A percentile compares a stretch with the other conserved stretches of the same genome.
These are phyloP conservation scores for Dinothrombium tinctorium DNA, from an alignment of 1,140 invertebrate species.

Conservation along the genomic window DNA sequence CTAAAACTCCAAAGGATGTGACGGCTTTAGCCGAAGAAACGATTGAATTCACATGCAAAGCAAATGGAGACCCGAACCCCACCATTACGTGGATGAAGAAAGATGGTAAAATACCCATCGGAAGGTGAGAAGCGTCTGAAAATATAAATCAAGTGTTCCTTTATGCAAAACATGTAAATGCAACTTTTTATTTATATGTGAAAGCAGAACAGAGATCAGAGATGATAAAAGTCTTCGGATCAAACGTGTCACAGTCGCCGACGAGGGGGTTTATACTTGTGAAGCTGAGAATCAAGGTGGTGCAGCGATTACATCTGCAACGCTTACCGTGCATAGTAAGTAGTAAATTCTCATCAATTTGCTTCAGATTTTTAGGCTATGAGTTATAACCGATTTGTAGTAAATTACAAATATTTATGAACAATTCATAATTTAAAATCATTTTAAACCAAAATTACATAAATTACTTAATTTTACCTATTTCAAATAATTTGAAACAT, in stretches of 20 bases:
- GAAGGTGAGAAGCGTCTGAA: not conserved
- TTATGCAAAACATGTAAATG: too few relatives aligned
- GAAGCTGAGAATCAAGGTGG: slow-evolving; percentile 2
- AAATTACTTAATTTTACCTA: too few relatives aligned
- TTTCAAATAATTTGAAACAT: too few relatives aligned
- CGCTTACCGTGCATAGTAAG: slow-evolving; percentile 1
- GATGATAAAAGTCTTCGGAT: slow-evolving; percentile 1
- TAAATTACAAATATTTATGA: too few relatives aligned
- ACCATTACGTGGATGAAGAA: slow-evolving; percentile 5
- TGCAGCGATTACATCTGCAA: not conserved
- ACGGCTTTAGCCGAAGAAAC: slow-evolving; percentile 3
- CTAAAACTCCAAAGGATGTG: slow-evolving; percentile 3
- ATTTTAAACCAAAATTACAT: too few relatives aligned
- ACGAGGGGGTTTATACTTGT: slow-evolving; percentile 3
- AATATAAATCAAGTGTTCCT: too few relatives aligned
- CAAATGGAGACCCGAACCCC: slow-evolving; percentile 5
- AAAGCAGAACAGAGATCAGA: slow-evolving; percentile 1
- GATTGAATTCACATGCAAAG: slow-evolving; percentile 5
- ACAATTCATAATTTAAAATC: too few relatives aligned
- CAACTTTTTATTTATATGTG: too few relatives aligned
- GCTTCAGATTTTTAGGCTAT: too few relatives aligned
- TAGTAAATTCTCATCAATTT: too few relatives aligned
- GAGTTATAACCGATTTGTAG: too few relatives aligned
- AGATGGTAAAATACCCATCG: slow-evolving; percentile 2
- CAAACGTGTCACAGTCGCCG: not conserved